Evolutionary conservation across 2,888 invertebrate species (phyloP).

Genomic region (Diarsia rubi): DNA sequence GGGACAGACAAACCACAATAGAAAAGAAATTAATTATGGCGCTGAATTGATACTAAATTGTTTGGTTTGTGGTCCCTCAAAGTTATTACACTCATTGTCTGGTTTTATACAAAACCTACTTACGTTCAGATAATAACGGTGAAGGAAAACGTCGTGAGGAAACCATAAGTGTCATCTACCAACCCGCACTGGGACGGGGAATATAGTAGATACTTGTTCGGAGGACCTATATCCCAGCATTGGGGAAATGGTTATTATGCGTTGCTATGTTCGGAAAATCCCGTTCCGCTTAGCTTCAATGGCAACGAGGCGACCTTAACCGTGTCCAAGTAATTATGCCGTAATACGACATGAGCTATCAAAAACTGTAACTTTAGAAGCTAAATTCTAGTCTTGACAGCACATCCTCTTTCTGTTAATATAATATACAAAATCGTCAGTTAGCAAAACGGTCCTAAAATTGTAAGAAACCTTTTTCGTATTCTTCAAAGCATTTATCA

Average conservation of each 20-base stretch:
- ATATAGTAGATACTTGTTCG: no score
- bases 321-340: neutral
- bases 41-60: neutral
- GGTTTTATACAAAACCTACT: neutral
- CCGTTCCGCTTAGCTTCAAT: neutral
- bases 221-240: no score
- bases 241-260: no score
- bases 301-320: neutral
- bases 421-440: neutral
- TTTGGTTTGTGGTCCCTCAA: neutral
- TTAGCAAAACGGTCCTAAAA: neutral
- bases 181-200: no score
- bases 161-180: no score
- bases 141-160: no score
- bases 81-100: neutral
- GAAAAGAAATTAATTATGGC: slow-evolving; percentile 1
- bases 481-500: neutral
- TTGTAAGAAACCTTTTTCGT: neutral
- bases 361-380: neutral
- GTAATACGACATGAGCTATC: neutral
- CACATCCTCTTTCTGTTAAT: no score
- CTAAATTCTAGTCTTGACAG: neutral
- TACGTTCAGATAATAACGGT: neutral
- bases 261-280: neutral
- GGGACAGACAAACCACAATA: neutral